Base-by-base conservation (phyloP, 2,797 vertebrate genomes). In the Phataginus tetradactyla region DNA sequence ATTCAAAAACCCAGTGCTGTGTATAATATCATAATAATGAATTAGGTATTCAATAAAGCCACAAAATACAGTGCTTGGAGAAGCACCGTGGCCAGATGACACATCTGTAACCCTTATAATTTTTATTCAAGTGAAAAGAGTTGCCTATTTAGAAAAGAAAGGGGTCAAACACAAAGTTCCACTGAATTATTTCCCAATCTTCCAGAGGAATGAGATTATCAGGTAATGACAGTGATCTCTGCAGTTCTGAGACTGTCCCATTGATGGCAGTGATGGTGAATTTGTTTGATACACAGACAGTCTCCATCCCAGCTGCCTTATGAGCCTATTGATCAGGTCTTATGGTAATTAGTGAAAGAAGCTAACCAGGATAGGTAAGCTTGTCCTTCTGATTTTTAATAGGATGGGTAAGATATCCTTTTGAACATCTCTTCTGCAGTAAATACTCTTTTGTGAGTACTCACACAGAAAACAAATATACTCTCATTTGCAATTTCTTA, bases 401-500 rank as follows among this genome's bases (percentile, higher is more conserved):
- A 45, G 45, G 45, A 45, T 45, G 11, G 45, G 45, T 45, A 45
- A 45, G 45, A 45, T 45, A 45, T 45, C 45, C 45, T 45, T 45
- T 12, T 17, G 0, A 42, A 25, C 3, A 0, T 42, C 6, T n/a
- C 18, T 64, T 79, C 27, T 51, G 23, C 0, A 23, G 45, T 32
- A 74, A n/a, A 34, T 9, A 79, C 29, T 32, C 0, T 42, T 45
- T 10, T 27, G 8, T 69, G 49, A 32, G 8, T 59, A 17, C 6
- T 97, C 32, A 42, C 27, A 64, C 25, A 59, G 32, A n/a, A 80
- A 49, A 63, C 29, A n/a, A 51, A 64, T 21, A 57, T 6, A 1
- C 18, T 34, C 14, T 77, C 8, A 86, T 5, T 66, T 21, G n/a
- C 90, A 68, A 49, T 45, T 20, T 74, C 27, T 17, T 29, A 32